A percentile compares a stretch with the other conserved stretches of the same genome.
Conservation (phyloP, 2,113 vertebrate species). For the Pardalotus punctatus region DNA sequence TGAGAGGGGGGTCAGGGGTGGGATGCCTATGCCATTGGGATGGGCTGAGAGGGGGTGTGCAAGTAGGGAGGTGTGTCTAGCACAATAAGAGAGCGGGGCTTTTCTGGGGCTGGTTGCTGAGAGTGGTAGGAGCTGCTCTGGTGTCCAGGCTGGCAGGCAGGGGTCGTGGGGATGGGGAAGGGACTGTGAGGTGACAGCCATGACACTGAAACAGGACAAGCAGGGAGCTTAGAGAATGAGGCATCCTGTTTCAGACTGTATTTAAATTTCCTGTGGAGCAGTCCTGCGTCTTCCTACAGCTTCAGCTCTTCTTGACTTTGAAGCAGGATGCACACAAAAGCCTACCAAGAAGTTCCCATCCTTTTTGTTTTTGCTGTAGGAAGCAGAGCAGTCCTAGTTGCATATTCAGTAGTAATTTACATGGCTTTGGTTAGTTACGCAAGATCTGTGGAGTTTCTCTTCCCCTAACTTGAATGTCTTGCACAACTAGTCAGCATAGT, state of each 20-base stretch:
- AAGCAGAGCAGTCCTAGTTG: slow-evolving; percentile 40
- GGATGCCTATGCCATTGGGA: not conserved
- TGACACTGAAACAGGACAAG: not conserved
- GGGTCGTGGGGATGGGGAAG: not conserved
- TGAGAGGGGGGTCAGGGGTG: not conserved
- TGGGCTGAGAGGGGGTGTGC: not conserved
- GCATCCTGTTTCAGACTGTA: not conserved
- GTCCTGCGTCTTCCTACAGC: not conserved
- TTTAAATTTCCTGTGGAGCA: not conserved
- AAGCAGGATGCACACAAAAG: not conserved
- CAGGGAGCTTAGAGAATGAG: not conserved
- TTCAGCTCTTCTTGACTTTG: not conserved
- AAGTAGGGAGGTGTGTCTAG: not conserved
- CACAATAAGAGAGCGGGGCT: not conserved
- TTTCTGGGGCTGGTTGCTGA: not conserved
- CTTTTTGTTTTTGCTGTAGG: slow-evolving; percentile 4
- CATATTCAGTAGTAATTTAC: slow-evolving; percentile 68
- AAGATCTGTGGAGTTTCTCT: slow-evolving; percentile 58
- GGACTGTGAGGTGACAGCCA: not conserved
- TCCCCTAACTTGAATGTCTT: slow-evolving; percentile 57
- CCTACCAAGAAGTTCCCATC: not conserved
- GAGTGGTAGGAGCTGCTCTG: not conserved
- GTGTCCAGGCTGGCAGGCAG: not conserved
- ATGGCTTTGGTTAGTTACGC: slow-evolving; percentile 62
- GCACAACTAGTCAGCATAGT: slow-evolving; percentile 49